Conservation (phyloP, 2,113 vertebrate species). For the Nymphicus hollandicus region DNA sequence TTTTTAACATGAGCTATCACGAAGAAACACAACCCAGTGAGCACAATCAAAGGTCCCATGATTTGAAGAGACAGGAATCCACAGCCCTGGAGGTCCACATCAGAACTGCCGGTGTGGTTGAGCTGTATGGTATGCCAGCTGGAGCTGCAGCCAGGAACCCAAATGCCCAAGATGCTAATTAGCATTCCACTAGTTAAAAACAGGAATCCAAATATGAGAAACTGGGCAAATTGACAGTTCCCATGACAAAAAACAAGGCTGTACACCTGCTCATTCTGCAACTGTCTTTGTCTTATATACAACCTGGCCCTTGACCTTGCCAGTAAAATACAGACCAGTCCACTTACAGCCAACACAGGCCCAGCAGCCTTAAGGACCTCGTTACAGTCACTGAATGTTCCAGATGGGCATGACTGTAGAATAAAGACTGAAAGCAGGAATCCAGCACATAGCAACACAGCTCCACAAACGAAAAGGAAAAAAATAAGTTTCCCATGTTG, state of each 20-base stretch:
- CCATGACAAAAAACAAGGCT: slow-evolving; percentile 71
- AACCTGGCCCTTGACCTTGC: slow-evolving; percentile 73
- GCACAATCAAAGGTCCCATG: slow-evolving; percentile 79
- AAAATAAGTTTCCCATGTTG: slow-evolving; percentile 69
- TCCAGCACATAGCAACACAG: slow-evolving; percentile 71
- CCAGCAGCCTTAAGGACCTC: slow-evolving; percentile 72
- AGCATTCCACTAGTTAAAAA: slow-evolving; percentile 80
- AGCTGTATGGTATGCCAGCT: slow-evolving; percentile 16
- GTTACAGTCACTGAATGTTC: slow-evolving; percentile 60
- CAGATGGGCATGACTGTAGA: slow-evolving; percentile 71
- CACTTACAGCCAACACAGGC: slow-evolving; percentile 63
- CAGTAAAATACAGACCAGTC: slow-evolving; percentile 70
- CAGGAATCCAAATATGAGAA: slow-evolving; percentile 79
- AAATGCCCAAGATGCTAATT: slow-evolving; percentile 78
- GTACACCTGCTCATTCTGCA: slow-evolving; percentile 50
- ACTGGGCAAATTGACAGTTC: slow-evolving; percentile 78
- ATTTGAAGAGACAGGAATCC: slow-evolving; percentile 79
- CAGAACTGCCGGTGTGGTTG: slow-evolving; percentile 58
- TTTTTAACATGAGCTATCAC: slow-evolving; percentile 80
- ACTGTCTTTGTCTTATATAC: slow-evolving; percentile 54
- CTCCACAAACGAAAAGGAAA: slow-evolving; percentile 74
- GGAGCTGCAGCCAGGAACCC: slow-evolving; percentile 76
- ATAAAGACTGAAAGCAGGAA: slow-evolving; percentile 77
- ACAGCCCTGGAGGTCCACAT: slow-evolving; percentile 60
- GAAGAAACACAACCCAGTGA: slow-evolving; percentile 80